Evolutionary conservation across 2,113 vertebrate genomes (phyloP).

Genomic region (Uropsilus gracilis): DNA sequence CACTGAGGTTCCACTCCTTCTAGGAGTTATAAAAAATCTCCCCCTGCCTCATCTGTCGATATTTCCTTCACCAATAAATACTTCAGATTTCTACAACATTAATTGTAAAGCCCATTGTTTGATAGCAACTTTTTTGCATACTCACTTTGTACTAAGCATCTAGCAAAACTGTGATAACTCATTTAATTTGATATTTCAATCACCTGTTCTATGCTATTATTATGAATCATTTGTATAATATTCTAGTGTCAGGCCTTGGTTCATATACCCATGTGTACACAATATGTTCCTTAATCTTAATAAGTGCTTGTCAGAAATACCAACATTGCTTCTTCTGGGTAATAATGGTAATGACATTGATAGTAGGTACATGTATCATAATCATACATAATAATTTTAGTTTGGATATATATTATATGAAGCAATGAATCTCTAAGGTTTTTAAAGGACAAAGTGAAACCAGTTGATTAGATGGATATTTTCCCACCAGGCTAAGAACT

Average conservation of each 20-base stretch:
- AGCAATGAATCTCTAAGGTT: neutral
- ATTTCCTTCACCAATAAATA: neutral
- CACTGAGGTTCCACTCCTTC: neutral
- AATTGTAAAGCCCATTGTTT: neutral
- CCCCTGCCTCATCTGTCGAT: neutral
- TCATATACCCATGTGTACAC: neutral
- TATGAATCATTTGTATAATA: slow-evolving; percentile 8
- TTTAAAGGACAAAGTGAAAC: neutral
- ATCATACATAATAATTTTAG: neutral
- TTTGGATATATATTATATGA: slow-evolving; percentile 40
- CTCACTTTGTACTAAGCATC: neutral
- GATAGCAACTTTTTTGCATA: neutral
- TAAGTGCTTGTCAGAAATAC: neutral
- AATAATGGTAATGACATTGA: neutral
- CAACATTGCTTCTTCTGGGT: neutral
- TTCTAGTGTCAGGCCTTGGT: neutral
- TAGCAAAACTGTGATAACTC: neutral
- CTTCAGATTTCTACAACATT: neutral
- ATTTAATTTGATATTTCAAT: slow-evolving; percentile 27
- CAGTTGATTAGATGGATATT: neutral
- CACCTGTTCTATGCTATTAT: neutral
- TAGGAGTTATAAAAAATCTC: neutral
- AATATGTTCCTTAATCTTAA: neutral
- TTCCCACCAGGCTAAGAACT: too few species aligned
- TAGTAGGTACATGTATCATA: neutral